Conservation (phyloP, 1,140 invertebrate genomes). For the Scaptodrosophila lebanonensis region DNA sequence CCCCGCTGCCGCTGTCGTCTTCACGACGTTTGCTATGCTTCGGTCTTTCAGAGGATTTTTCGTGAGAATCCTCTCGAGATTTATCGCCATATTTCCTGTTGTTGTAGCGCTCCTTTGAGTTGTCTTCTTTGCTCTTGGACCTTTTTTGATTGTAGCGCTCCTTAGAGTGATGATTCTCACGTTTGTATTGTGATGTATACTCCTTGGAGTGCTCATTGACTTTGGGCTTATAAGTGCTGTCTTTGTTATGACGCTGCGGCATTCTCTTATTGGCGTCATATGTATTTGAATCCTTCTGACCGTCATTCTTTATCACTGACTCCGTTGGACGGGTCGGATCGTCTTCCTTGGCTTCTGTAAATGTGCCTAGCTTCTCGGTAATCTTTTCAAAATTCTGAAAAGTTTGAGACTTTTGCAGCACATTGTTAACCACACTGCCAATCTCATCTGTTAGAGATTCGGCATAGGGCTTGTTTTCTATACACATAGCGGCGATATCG, state of each 20-base stretch:
- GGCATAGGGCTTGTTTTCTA: constrained; percentile 41
- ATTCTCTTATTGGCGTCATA: constrained; percentile 5
- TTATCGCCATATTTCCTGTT: constrained; percentile 17
- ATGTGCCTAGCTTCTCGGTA: constrained; percentile 49
- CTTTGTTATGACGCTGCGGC: background rate
- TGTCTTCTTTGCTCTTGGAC: constrained; percentile 12
- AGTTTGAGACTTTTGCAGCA: constrained; percentile 54
- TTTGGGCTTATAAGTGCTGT: background rate
- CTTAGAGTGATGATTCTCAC: constrained; percentile 26
- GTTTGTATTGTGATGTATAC: too few relatives aligned
- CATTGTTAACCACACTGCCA: constrained; percentile 49
- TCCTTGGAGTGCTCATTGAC: background rate
- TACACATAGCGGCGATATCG: constrained; percentile 55
- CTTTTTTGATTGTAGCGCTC: constrained; percentile 29
- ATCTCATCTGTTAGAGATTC: constrained; percentile 54
- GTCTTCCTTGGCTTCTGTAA: constrained; percentile 13
- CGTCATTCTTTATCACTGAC: too few relatives aligned
- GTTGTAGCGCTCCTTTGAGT: constrained; percentile 27
- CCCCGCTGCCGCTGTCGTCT: constrained; percentile 47
- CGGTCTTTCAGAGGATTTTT: background rate
- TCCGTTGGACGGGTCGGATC: background rate
- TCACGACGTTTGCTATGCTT: background rate
- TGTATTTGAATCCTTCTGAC: constrained; percentile 8
- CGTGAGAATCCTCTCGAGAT: constrained; percentile 14
- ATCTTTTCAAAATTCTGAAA: constrained; percentile 63